Evolutionary conservation across 1,140 invertebrate species (phyloP), one percentile per base, ranked within the genome.

Genomic region (Drosophila pseudoananassae): DNA sequence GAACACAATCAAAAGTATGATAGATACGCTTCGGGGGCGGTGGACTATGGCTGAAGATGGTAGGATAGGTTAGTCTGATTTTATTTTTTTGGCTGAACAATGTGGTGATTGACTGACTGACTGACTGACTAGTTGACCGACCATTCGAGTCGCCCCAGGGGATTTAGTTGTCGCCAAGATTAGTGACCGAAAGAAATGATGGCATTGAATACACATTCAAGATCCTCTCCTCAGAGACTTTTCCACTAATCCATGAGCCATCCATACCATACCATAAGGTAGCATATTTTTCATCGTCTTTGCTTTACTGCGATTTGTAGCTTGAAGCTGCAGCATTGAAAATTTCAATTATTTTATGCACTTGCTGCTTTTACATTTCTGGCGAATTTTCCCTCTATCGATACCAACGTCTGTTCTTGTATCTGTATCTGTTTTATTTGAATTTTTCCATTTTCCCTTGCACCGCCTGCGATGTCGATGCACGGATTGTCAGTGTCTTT

Each of bases 101-200:
- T 75, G 50, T 69, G 66, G 72, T 84, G 80, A 79, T 69, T 73
- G 73, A 61, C 46, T 81, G 79, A 47, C 17, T 64, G 63, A 69
- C 20, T 65, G 68, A 14, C 53, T 57, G 53, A 40, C 50, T 10
- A 5, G 25, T 4, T 27, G 25, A 20, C 25, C 47, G 43, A 36
- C 27, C 31, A 9, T 17, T 25, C 31, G 65, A 69, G 43, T 47
- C 33, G 33, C 10, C 50, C 20, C 8, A 12, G 25, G 63, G 72
- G 54, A 59, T 55, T 43, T 76, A 76, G 23, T 53, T 68, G 38
- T 68, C 50, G 51, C 20, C 58, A 23, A 69, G 33, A 61, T 77
- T 76, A 57, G 51, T 49, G 33, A 38, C n/a, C 54, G 6, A 40
- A 50, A 54, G 45, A 76, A 51, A 69, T 54, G 38, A 43, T 76